Conservation (phyloP, 2,113 vertebrate genomes). For the Ascaphus truei region DNA sequence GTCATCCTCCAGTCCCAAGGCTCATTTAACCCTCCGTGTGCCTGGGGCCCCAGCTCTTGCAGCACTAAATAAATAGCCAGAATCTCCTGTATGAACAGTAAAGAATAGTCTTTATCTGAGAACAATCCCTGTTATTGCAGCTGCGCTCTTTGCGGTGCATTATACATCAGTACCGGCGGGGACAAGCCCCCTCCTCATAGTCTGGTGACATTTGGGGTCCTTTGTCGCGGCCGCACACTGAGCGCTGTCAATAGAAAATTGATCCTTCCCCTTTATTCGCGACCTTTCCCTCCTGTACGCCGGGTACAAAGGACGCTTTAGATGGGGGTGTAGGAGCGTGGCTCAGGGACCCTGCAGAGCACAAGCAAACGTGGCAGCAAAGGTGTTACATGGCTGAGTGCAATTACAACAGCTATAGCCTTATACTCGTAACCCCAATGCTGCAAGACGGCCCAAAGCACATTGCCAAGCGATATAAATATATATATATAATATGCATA, state of each 20-base stretch:
- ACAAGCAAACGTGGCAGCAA: not conserved
- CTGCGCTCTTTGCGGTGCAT: not conserved
- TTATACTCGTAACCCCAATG: no score
- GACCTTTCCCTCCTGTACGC: slow-evolving; percentile 13
- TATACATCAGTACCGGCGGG: not conserved
- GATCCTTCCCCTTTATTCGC: slow-evolving; percentile 19
- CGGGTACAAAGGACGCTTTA: slow-evolving; percentile 4
- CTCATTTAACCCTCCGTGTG: no score
- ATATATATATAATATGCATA: no score
- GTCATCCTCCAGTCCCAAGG: no score
- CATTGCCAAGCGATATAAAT: no score
- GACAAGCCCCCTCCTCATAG: not conserved
- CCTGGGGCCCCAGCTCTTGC: no score
- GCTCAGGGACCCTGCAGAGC: slow-evolving; percentile 7
- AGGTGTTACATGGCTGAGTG: not conserved
- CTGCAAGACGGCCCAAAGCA: no score
- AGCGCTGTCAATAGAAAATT: slow-evolving; percentile 22
- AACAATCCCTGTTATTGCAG: not conserved
- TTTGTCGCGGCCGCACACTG: slow-evolving; percentile 18
- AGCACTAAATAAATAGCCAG: no score
- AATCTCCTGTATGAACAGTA: no score
- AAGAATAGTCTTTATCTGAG: not conserved
- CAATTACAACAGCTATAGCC: not conserved
- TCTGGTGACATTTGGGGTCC: slow-evolving; percentile 19
- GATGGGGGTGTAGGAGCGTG: not conserved